Base-by-base conservation (phyloP, 2,888 invertebrate species). In the Drosophila yooni region DNA sequence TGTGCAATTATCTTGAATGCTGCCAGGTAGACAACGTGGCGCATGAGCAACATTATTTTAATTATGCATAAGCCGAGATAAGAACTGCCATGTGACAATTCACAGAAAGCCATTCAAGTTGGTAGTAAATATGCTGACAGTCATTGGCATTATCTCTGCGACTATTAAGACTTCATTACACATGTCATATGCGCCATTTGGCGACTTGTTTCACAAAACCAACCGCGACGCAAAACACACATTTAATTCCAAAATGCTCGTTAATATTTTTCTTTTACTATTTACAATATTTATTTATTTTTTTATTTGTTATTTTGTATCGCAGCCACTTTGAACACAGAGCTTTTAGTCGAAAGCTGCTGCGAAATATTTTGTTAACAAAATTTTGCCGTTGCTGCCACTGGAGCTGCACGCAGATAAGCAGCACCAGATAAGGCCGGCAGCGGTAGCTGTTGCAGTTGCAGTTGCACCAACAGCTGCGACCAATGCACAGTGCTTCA, bases 141-240 rank as follows among this genome's bases (percentile, higher is more conserved):
- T 50, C 73, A 79, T 71, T 89, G 89, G 81, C 89, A 76, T 77
- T 86, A 86, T 86, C 85, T 90, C 40, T 61, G 69, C 59, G 48
- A 67, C 91, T 88, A 87, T 88, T 88, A 88, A 87, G 91, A 88
- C 91, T 90, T 88, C 87, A 90, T 88, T 88, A 90, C 87, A 88
- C 85, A 88, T 88, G 91, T 89, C 90, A 88, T 87, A 88, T 89
- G 90, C 86, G 90, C 81, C 81, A 75, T 86, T 82, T 80, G 69
- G 54, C 67, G 59, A 70, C 76, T 70, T 77, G 76, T 64, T 68
- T 29, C 46, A 50, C 33, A 52, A 57, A 64, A 52, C 29, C 34
- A 36, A 68, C 69, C 34, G 65, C 51, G 59, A 77, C 52, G 36
- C 70, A 65, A 74, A 68, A 84, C 80, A 83, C 71, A 81, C 70